phyloP scores from a whole-genome alignment of 2,888 invertebrate species.

The Antheraea yamamai region DNA sequence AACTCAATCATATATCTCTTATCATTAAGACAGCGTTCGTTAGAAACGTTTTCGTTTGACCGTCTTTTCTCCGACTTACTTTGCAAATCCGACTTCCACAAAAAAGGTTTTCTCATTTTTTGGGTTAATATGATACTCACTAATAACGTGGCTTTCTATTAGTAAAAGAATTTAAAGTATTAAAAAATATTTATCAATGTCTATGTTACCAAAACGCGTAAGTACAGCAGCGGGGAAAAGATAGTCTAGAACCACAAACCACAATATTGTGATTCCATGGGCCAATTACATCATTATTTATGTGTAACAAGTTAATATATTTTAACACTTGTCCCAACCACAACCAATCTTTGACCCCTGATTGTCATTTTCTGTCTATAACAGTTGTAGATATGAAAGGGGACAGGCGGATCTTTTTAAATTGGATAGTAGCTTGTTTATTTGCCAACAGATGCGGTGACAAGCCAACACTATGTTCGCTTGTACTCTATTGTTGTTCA shows the following conservation, averaged over 20 bases:
- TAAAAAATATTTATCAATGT: background rate
- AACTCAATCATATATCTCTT: too few species aligned
- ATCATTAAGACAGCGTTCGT: too few species aligned
- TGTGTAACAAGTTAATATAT: constrained; percentile 60
- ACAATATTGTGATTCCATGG: constrained; percentile 60
- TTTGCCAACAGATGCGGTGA: constrained; percentile 56
- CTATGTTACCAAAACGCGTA: background rate
- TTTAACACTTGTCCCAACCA: constrained; percentile 45
- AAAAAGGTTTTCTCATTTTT: too few species aligned
- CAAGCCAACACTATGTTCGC: constrained; percentile 34
- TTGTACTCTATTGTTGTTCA: constrained; percentile 47
- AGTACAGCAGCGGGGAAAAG: background rate
- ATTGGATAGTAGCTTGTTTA: constrained; percentile 32
- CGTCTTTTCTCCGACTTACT: too few species aligned
- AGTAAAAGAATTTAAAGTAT: too few species aligned
- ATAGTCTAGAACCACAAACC: constrained; percentile 33
- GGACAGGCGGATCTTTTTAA: constrained; percentile 30
- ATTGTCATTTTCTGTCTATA: background rate
- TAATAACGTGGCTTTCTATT: too few species aligned
- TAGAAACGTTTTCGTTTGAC: too few species aligned
- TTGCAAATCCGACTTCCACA: too few species aligned
- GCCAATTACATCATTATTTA: constrained; percentile 79
- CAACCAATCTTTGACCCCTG: constrained; percentile 39
- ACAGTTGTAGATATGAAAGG: background rate
- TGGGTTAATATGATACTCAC: too few species aligned